Conservation (phyloP, 1,140 invertebrate genomes). For the Drosophila repleta region DNA sequence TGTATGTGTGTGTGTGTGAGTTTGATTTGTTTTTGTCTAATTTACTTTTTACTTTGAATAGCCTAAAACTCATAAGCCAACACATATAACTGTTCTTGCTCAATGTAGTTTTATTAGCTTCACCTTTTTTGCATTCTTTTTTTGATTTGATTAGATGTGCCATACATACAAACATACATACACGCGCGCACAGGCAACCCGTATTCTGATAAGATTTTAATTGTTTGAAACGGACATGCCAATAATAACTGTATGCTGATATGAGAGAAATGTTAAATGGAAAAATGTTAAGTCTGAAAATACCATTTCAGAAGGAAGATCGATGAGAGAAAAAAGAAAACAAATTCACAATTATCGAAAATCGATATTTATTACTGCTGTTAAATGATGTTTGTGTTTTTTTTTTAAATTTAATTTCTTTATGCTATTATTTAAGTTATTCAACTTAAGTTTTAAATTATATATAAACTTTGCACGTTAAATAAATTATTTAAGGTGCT, state of each 20-base stretch:
- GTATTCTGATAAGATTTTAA: conserved; percentile 74
- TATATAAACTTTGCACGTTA: not conserved
- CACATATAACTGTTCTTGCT: conserved; percentile 8
- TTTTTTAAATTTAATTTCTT: too few relatives aligned
- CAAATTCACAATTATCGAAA: not conserved
- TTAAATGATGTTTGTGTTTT: too few relatives aligned
- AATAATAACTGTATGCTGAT: conserved; percentile 52
- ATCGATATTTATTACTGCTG: too few relatives aligned
- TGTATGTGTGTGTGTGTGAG: conserved; percentile 37
- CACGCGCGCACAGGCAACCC: conserved; percentile 15
- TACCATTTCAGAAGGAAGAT: not conserved
- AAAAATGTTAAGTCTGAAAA: conserved; percentile 4
- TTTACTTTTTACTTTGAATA: conserved; percentile 50
- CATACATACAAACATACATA: conserved; percentile 27
- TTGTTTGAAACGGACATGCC: conserved; percentile 72
- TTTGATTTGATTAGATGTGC: conserved; percentile 44
- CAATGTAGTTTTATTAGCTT: conserved; percentile 18
- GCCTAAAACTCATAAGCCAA: conserved; percentile 31
- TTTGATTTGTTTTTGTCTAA: conserved; percentile 65
- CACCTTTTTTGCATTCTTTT: conserved; percentile 26
- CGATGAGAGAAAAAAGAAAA: not conserved
- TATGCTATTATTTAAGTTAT: too few relatives aligned
- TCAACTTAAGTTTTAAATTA: too few relatives aligned
- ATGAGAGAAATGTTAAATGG: not conserved
- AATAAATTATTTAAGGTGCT: not conserved